phyloP scores from a whole-genome alignment of 2,113 vertebrate genomes.

The Psilopsiagon aymara region DNA sequence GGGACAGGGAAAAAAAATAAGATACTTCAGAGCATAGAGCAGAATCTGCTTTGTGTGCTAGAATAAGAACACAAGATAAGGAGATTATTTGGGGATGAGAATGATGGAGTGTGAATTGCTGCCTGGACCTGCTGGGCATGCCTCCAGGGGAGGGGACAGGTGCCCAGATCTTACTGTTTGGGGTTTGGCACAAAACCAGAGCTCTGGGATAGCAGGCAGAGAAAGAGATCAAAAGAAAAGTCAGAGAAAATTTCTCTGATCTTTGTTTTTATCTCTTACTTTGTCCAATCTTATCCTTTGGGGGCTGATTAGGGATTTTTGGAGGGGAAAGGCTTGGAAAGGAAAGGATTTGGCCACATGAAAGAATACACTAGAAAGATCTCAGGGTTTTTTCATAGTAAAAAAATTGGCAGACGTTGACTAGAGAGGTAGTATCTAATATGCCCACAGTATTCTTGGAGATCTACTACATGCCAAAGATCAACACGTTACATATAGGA shows the following conservation, averaged over 20 bases:
- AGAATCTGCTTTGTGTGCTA: not conserved
- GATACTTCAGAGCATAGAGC: not conserved
- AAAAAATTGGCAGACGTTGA: not conserved
- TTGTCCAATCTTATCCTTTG: not conserved
- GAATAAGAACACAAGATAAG: not conserved
- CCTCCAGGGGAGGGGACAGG: not conserved
- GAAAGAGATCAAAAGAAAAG: slow-evolving; percentile 6
- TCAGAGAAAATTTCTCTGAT: slow-evolving; percentile 1
- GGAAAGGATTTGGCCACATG: not conserved
- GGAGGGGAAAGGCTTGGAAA: not conserved
- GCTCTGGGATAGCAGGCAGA: not conserved
- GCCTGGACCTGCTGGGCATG: not conserved
- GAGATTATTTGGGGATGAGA: not conserved
- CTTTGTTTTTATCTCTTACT: not conserved
- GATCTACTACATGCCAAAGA: not conserved
- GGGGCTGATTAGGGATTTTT: not conserved
- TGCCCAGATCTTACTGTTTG: not conserved
- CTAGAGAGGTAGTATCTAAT: not conserved
- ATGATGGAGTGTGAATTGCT: not conserved
- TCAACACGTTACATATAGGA: not conserved
- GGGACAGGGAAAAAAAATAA: not conserved
- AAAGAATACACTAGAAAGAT: not conserved
- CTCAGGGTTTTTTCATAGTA: not conserved
- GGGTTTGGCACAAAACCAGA: not conserved
- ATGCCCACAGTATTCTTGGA: not conserved